Conservation (phyloP, 1,140 invertebrate species). For the Oscheius sp. region DNA sequence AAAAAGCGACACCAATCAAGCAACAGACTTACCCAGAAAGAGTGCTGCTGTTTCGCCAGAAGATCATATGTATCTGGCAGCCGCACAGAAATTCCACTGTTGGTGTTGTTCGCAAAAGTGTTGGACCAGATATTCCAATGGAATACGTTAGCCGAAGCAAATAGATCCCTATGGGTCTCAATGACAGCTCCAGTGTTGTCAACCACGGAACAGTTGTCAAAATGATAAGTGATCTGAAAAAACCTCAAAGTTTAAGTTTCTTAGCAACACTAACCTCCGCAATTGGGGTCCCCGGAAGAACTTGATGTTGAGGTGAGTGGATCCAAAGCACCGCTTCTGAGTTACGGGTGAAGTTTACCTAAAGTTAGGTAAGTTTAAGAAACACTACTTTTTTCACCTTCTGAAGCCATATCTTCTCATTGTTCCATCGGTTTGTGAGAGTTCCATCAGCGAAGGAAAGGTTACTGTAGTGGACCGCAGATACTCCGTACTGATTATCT, state of each 20-base stretch:
- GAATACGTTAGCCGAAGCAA: constrained; percentile 87
- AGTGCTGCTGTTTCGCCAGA: constrained; percentile 88
- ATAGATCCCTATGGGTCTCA: constrained; percentile 82
- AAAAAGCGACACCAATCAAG: no score
- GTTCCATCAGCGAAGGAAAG: constrained; percentile 48
- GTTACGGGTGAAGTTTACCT: constrained; percentile 57
- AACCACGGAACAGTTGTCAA: constrained; percentile 68
- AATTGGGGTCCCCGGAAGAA: constrained; percentile 62
- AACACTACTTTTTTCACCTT: constrained; percentile 32
- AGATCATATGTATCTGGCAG: constrained; percentile 92
- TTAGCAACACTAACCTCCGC: constrained; percentile 62
- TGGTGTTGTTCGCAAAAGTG: constrained; percentile 77
- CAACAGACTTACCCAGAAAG: constrained; percentile 74
- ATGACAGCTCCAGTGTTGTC: constrained; percentile 77
- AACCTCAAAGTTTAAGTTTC: constrained; percentile 65
- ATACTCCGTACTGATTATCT: constrained; percentile 58
- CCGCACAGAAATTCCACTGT: constrained; percentile 78
- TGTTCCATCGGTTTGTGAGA: constrained; percentile 54
- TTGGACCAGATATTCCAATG: constrained; percentile 86
- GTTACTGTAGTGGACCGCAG: constrained; percentile 59
- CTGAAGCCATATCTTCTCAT: constrained; percentile 60
- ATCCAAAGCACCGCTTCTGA: constrained; percentile 59
- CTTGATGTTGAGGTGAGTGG: constrained; percentile 60
- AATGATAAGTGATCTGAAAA: constrained; percentile 79
- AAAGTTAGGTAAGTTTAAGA: neutral